phyloP scores from a whole-genome alignment of 2,113 vertebrate species.

The Megaptera novaeangliae region DNA sequence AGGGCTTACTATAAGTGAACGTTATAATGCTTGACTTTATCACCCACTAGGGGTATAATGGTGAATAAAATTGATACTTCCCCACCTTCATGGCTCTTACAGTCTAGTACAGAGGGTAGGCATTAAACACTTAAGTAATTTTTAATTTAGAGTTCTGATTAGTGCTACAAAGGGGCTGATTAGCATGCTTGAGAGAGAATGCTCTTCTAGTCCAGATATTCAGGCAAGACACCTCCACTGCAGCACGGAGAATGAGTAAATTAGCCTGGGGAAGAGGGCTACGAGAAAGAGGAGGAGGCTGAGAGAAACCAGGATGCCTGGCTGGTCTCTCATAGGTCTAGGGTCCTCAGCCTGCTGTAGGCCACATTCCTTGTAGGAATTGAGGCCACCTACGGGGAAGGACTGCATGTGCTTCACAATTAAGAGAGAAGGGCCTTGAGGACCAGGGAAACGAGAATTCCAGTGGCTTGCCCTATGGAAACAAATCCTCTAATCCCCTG shows the following conservation, averaged over 20 bases:
- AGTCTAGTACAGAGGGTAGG: not conserved
- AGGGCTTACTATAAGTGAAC: not conserved
- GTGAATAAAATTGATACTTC: not conserved
- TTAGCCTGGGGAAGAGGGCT: not conserved
- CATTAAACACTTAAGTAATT: not conserved
- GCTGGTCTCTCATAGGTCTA: not conserved
- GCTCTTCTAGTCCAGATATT: not conserved
- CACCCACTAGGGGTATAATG: not conserved
- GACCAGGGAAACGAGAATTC: not conserved
- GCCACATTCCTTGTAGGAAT: slow-evolving; percentile 9
- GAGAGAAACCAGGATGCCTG: not conserved
- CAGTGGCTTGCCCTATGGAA: not conserved
- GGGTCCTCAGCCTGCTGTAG: not conserved
- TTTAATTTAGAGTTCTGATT: slow-evolving; percentile 2
- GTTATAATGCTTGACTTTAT: not conserved
- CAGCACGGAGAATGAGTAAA: not conserved
- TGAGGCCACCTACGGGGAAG: not conserved
- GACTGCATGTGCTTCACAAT: not conserved
- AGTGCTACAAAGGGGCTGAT: not conserved
- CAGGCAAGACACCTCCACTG: not conserved
- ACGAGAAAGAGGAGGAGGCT: not conserved
- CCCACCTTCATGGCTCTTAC: not conserved
- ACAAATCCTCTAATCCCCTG: slow-evolving; percentile 14
- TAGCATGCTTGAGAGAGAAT: not conserved
- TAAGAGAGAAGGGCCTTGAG: not conserved